A percentile compares a stretch with the other conserved stretches of the same genome.
phyloP scores from a whole-genome alignment of 2,888 invertebrate genomes.

The Dasypolia templi region DNA sequence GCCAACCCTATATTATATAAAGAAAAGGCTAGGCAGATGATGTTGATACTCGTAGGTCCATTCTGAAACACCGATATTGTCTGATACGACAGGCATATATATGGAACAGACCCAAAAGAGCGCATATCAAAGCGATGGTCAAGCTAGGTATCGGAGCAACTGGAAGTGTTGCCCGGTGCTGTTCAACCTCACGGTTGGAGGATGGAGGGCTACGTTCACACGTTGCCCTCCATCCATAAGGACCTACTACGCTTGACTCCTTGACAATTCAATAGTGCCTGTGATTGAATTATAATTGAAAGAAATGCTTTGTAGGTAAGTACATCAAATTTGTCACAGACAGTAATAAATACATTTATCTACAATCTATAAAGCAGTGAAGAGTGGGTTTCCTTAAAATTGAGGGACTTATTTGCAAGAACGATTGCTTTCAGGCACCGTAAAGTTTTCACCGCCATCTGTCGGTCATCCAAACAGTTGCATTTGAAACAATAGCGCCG shows the following conservation, averaged over 20 bases:
- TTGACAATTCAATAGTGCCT: too few relatives aligned
- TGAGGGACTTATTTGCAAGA: not conserved
- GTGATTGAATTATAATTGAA: too few relatives aligned
- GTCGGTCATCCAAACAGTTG: rapidly evolving
- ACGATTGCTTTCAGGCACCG: not conserved
- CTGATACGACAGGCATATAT: not conserved
- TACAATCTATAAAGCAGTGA: not conserved
- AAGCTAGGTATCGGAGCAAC: too few relatives aligned
- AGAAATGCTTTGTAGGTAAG: too few relatives aligned
- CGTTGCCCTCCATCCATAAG: too few relatives aligned
- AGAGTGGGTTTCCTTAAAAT: not conserved
- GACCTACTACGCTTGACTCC: too few relatives aligned
- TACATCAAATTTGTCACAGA: too few relatives aligned
- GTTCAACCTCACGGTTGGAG: too few relatives aligned
- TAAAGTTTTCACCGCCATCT: conserved; percentile 3
- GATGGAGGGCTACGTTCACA: too few relatives aligned
- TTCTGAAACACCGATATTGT: not conserved
- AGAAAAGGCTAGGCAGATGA: not conserved
- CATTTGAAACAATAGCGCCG: conserved; percentile 12
- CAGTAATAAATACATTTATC: not conserved
- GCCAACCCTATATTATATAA: not conserved
- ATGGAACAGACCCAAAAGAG: not conserved
- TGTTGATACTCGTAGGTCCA: not conserved
- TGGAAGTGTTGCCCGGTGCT: not conserved
- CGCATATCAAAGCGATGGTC: not conserved